Conservation (phyloP, 1,140 invertebrate species). For the Arctopsyche grandis region DNA sequence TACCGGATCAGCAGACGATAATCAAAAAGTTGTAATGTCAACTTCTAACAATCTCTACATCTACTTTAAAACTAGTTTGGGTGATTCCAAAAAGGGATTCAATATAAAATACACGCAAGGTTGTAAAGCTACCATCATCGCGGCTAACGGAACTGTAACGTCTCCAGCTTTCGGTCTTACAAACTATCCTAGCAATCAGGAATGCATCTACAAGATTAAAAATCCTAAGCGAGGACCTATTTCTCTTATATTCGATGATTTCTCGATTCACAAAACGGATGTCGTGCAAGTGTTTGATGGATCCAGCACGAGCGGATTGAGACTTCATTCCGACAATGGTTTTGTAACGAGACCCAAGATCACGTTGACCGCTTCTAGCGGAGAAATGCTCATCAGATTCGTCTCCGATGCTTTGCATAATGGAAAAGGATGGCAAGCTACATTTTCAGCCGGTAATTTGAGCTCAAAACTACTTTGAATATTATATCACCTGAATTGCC, state of each 20-base stretch:
- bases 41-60: constrained; percentile 90
- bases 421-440: constrained; percentile 85
- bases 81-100: constrained; percentile 90
- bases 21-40: constrained; percentile 88
- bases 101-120: constrained; percentile 89
- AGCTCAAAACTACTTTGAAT: constrained; percentile 28
- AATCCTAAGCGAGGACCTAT: constrained; percentile 85
- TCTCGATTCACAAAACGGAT: constrained; percentile 87
- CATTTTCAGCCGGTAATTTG: constrained; percentile 85
- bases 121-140: constrained; percentile 83
- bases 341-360: constrained; percentile 89
- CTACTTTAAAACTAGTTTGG: constrained; percentile 91
- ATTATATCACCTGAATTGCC: background rate
- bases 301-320: constrained; percentile 81
- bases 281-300: constrained; percentile 92
- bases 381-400: constrained; percentile 91
- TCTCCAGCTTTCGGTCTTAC: constrained; percentile 87
- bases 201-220: constrained; percentile 88
- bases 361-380: constrained; percentile 90
- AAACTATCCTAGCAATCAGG: constrained; percentile 91
- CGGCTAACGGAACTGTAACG: constrained; percentile 83
- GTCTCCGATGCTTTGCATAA: constrained; percentile 88
- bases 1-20: constrained; percentile 80
- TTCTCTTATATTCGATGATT: constrained; percentile 87
- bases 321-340: constrained; percentile 88